A percentile compares a stretch with the other conserved stretches of the same genome.
Conservation (phyloP, 2,888 invertebrate genomes). For the Meta bourneti region DNA sequence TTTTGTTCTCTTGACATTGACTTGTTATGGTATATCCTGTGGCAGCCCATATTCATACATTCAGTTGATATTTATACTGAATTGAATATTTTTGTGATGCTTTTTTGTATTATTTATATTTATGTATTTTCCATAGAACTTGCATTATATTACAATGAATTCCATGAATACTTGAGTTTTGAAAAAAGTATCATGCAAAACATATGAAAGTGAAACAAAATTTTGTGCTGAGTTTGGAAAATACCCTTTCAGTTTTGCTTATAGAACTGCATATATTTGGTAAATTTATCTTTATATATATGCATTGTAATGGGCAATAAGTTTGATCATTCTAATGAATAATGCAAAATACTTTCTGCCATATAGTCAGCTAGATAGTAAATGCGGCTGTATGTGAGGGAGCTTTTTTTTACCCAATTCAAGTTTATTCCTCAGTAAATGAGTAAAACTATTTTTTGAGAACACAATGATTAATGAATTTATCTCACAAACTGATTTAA, state of each 20-base stretch:
- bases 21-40: constrained; percentile 24
- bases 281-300: too few relatives aligned
- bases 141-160: not conserved
- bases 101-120: not conserved
- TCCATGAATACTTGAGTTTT: not conserved
- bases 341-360: not conserved
- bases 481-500: constrained; percentile 16
- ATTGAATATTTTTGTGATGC: not conserved
- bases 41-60: constrained; percentile 35
- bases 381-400: not conserved
- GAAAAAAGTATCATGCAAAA: not conserved
- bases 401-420: not conserved
- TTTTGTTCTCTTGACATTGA: constrained; percentile 16
- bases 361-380: not conserved
- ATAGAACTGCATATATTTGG: not conserved
- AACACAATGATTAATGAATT: not conserved
- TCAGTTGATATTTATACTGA: not conserved
- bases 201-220: not conserved
- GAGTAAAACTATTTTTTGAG: not conserved
- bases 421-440: not conserved
- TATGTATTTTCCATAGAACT: not conserved
- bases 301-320: not conserved
- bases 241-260: not conserved
- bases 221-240: not conserved
- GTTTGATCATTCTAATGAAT: not conserved